These are phyloP conservation scores for Myoxocephalus aenaeus DNA, from an alignment of 2,797 vertebrate genomes.

Conservation along the genomic window DNA sequence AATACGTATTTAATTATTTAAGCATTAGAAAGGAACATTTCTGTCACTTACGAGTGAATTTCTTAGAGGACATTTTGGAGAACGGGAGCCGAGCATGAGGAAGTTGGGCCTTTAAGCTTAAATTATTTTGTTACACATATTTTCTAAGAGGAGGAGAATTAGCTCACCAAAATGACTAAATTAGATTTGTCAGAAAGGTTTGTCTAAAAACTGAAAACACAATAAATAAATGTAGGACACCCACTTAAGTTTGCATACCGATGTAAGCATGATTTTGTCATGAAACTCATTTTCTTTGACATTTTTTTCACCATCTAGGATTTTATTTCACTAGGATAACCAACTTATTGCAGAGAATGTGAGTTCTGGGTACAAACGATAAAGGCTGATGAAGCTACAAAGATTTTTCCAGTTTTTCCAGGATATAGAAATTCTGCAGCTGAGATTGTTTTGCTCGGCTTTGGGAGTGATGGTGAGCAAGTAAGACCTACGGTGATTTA, in stretches of 20 bases:
- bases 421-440: not conserved
- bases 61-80: conserved; percentile 2
- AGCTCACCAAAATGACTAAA: not conserved
- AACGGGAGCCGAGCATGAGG: not conserved
- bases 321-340: not conserved
- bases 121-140: not conserved
- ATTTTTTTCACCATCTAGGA: not conserved
- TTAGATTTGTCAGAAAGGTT: not conserved
- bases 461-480: not conserved
- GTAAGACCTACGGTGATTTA: conserved; percentile 47
- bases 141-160: not conserved
- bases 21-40: conserved; percentile 1
- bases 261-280: not conserved
- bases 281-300: not conserved
- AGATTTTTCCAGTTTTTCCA: not conserved
- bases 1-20: not conserved
- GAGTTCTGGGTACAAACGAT: not conserved
- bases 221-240: not conserved
- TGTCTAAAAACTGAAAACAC: not conserved
- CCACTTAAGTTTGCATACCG: not conserved
- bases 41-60: not conserved
- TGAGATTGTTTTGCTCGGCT: not conserved
- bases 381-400: not conserved
- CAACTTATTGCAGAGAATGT: not conserved
- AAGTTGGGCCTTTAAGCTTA: not conserved